Base-by-base conservation (phyloP, 2,888 invertebrate genomes). In the Galeopsomyia nigrocyanea region DNA sequence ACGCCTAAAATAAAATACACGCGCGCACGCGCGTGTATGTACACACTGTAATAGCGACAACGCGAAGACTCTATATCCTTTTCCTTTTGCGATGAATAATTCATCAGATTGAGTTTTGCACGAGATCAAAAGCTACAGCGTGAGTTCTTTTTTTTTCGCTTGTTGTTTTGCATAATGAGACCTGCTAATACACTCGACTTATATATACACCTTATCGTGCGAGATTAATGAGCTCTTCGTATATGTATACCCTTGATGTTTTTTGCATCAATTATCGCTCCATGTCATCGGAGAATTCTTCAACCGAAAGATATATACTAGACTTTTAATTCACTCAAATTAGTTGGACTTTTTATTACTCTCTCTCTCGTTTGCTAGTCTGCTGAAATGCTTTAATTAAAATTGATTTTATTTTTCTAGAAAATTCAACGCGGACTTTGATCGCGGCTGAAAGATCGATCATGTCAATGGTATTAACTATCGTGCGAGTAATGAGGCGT, bases 101-200 rank as follows among this genome's bases (percentile, higher is more conserved):
- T 64, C 64, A 70, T 50, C 22, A 31, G 64, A 51, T 70, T 57
- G 64, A 64, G 58, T 64, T 70, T 70, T 50, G 17, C 46, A n/a
- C 46, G 16, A 26, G 64, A 70, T 64, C 58, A 63, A 50, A 57
- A n/a, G 1, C 14, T 26, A 1, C 14, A 13, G 16, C 26, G 16
- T 13, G 7, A n/a, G n/a, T n/a, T n/a, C n/a, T n/a, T n/a, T 31
- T 50, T 49, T 21, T 17, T 26, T 10, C 13, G 21, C 55, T 68
- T 49, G 16, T 56, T n/a, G n/a, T 68, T 56, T 56, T 49, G 56
- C 56, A 19, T 56, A 62, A 62, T n/a, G 49, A 49, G 56, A 39
- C 9, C 19, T 5, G 51, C 58, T 64, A 64, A 64, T 70, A 64
- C 58, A 64, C 64, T 10, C 39, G 47, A 46, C 63, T 51, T 13